A percentile compares a stretch with the other conserved stretches of the same genome.
phyloP scores from a whole-genome alignment of 2,797 vertebrate species.

The Phylloscopus collybita region DNA sequence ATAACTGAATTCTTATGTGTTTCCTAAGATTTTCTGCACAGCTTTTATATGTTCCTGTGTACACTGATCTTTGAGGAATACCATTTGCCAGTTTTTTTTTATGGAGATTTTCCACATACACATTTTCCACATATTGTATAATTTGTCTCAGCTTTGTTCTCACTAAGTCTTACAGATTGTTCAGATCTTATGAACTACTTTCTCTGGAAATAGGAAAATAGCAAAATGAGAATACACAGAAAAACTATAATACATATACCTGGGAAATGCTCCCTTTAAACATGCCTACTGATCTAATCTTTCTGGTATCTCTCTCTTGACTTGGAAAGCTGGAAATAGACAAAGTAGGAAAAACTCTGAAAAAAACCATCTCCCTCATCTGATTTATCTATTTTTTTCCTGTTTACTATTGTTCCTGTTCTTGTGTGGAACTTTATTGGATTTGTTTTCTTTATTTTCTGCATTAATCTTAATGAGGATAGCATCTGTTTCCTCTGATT shows the following conservation, averaged over 20 bases:
- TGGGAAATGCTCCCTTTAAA: background rate
- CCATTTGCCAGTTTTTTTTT: slow-evolving; percentile 30
- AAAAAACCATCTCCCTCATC: background rate
- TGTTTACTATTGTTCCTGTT: background rate
- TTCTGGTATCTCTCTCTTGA: background rate
- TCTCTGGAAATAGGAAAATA: background rate
- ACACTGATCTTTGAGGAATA: slow-evolving; percentile 15
- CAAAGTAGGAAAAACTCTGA: background rate
- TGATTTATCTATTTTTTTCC: background rate
- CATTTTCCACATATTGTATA: slow-evolving; percentile 30
- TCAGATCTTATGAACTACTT: background rate
- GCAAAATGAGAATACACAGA: background rate
- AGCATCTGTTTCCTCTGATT: background rate
- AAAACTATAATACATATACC: background rate
- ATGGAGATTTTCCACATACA: slow-evolving; percentile 30
- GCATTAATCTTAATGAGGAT: background rate
- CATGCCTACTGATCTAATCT: background rate
- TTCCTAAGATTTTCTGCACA: slow-evolving; percentile 27
- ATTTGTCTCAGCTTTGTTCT: slow-evolving; percentile 5
- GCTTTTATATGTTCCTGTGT: background rate
- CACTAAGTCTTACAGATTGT: background rate
- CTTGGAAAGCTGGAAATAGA: background rate
- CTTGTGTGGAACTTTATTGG: background rate
- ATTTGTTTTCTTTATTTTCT: background rate
- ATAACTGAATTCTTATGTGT: slow-evolving; percentile 9